A percentile compares a stretch with the other conserved stretches of the same genome.
Evolutionary conservation across 2,797 vertebrate species (phyloP).

Genomic region (Mormyrops boulengeri): DNA sequence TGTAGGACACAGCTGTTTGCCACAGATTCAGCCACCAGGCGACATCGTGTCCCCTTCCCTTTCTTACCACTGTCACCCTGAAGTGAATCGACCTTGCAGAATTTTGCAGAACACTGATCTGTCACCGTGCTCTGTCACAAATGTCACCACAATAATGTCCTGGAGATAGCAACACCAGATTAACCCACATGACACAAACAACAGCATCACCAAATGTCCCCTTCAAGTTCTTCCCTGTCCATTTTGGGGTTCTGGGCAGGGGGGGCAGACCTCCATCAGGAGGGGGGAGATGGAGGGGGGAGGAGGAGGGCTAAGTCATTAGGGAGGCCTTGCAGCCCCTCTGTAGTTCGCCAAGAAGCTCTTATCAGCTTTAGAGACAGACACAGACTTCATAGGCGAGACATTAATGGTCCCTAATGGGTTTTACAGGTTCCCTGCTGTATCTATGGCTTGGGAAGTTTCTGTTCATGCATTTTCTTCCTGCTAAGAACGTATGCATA

Average conservation of each 20-base stretch:
- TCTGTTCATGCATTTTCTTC: conserved; percentile 23
- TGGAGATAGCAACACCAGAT: background rate
- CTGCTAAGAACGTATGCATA: conserved; percentile 18
- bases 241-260: background rate
- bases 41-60: background rate
- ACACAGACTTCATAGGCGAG: conserved; percentile 25
- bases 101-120: background rate
- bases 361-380: conserved; percentile 37
- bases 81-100: background rate
- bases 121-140: background rate
- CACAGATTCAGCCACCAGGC: background rate
- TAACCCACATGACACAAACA: background rate
- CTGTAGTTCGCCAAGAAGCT: conserved; percentile 20
- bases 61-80: background rate
- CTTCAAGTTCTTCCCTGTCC: background rate
- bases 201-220: background rate
- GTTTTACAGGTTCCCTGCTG: conserved; percentile 12
- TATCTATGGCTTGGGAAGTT: background rate
- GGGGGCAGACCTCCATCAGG: background rate
- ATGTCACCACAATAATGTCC: background rate
- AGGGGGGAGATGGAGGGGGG: background rate
- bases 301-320: conserved; percentile 27
- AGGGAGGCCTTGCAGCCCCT: conserved; percentile 22
- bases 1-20: background rate
- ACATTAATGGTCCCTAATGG: conserved; percentile 43